These are phyloP conservation scores for Drosophila borborema DNA, from an alignment of 2,888 invertebrate species.

Conservation along the genomic window DNA sequence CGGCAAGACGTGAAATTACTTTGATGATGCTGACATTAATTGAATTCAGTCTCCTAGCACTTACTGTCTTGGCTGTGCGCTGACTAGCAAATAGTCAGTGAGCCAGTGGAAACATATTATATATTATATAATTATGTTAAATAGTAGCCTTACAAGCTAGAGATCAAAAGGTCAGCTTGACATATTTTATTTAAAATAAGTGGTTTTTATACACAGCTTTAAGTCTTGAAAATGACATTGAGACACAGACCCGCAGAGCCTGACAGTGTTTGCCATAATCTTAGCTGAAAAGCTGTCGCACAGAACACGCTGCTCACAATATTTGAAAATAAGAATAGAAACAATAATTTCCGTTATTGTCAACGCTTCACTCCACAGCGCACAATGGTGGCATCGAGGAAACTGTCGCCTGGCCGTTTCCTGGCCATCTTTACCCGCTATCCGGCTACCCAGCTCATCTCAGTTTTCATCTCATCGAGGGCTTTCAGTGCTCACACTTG, in stretches of 20 bases:
- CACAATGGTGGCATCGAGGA: constrained; percentile 54
- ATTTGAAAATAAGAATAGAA: constrained; percentile 53
- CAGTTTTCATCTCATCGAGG: constrained; percentile 52
- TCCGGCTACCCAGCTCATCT: constrained; percentile 26
- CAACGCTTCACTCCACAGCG: constrained; percentile 46
- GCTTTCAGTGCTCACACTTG: constrained; percentile 58
- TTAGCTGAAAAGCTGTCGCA: constrained; percentile 21
- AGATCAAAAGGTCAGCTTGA: neutral
- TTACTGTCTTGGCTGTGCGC: too few species aligned
- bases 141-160: neutral
- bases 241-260: neutral
- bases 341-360: constrained; percentile 74
- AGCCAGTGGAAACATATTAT: neutral
- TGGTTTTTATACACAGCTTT: constrained; percentile 7
- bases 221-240: constrained; percentile 9
- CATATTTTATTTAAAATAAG: constrained; percentile 3
- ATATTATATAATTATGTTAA: neutral
- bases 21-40: constrained; percentile 1
- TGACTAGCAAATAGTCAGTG: neutral
- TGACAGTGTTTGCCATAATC: constrained; percentile 29
- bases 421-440: constrained; percentile 50
- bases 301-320: constrained; percentile 23
- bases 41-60: neutral
- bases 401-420: constrained; percentile 60
- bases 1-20: neutral